These are phyloP conservation scores for Mus caroli DNA, from an alignment of 2,797 vertebrate genomes.

Conservation along the genomic window DNA sequence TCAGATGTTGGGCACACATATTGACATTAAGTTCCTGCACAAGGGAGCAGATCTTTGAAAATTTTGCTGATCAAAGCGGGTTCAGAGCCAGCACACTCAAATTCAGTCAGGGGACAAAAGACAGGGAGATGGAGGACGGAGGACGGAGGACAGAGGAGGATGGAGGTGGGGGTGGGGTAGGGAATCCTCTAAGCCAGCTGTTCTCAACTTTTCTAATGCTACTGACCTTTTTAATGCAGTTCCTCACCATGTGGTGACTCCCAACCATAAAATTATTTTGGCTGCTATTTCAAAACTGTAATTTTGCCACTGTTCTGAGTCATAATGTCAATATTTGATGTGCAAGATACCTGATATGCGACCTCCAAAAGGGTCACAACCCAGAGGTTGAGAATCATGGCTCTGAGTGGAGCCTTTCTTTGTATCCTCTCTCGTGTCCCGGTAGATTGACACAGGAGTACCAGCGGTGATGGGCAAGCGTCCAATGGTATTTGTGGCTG, in stretches of 20 bases:
- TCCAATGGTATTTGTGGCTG: conserved; percentile 75
- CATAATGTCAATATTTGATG: background rate
- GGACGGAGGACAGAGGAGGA: background rate
- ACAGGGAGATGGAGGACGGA: background rate
- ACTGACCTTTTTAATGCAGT: background rate
- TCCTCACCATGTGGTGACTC: background rate
- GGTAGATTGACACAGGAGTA: conserved; percentile 84
- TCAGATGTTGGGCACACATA: conserved; percentile 80
- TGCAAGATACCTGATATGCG: background rate
- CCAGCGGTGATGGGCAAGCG: conserved; percentile 72
- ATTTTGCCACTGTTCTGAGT: background rate
- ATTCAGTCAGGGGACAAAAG: conserved; percentile 63
- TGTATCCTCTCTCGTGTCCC: conserved; percentile 69
- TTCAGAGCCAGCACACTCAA: conserved; percentile 76
- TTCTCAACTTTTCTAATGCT: background rate
- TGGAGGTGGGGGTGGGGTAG: background rate
- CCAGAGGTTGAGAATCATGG: background rate
- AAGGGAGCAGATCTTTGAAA: conserved; percentile 67
- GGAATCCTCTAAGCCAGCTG: background rate
- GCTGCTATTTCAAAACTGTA: background rate
- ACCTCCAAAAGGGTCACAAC: background rate
- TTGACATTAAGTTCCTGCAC: conserved; percentile 79
- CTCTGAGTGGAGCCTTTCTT: background rate
- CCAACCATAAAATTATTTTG: background rate
- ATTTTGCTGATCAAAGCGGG: conserved; percentile 82